Evolutionary conservation across 2,113 vertebrate species (phyloP).

Genomic region (Dasyornis broadbenti): DNA sequence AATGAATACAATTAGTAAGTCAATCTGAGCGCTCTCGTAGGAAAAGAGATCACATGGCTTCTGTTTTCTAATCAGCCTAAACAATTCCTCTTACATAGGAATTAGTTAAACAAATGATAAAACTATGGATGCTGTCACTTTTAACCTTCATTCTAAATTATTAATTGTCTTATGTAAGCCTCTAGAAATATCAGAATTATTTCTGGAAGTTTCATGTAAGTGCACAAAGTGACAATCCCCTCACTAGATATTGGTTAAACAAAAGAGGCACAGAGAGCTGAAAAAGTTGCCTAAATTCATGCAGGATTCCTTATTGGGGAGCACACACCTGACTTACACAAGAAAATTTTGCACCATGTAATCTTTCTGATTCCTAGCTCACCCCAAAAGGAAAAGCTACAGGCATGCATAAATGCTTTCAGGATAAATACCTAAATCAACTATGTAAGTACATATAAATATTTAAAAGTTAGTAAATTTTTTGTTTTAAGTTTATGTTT

Average conservation of each 20-base stretch:
- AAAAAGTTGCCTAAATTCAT: background rate
- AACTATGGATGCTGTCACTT: background rate
- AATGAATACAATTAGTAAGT: background rate
- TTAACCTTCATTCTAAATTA: background rate
- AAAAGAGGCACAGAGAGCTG: background rate
- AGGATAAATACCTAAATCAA: background rate
- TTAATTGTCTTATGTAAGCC: background rate
- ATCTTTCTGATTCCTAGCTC: background rate
- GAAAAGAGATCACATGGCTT: background rate
- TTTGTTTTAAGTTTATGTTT: background rate
- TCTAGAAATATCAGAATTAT: background rate
- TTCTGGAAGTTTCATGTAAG: background rate
- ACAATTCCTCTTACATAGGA: background rate
- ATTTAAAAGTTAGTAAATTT: background rate
- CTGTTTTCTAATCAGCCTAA: background rate
- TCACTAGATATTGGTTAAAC: background rate
- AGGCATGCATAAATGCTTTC: background rate
- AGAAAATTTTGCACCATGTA: background rate
- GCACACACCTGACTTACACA: accelerated
- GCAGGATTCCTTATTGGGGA: background rate
- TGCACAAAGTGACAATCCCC: background rate
- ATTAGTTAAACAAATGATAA: background rate
- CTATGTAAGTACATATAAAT: background rate
- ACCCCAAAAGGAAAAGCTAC: background rate
- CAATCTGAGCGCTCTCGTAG: background rate